These are phyloP conservation scores for Poecilobothrus nobilitatus DNA, from an alignment of 2,888 invertebrate genomes.

Conservation along the genomic window DNA sequence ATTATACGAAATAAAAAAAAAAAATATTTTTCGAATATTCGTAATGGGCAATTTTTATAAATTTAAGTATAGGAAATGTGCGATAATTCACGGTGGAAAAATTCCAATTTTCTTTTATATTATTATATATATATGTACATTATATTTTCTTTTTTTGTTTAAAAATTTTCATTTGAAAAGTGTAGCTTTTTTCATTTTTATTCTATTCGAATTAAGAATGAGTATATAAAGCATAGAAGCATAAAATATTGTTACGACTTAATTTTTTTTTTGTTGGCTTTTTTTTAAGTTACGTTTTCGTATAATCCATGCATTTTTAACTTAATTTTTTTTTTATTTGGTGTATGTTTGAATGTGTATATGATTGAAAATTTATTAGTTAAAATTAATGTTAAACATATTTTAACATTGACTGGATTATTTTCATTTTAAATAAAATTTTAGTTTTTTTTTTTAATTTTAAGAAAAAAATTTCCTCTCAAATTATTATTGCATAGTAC, in stretches of 20 bases:
- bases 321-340: too few species aligned
- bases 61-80: slow-evolving; percentile 2
- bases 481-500: too few species aligned
- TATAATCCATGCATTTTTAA: too few species aligned
- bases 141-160: not conserved
- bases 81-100: slow-evolving; percentile 3
- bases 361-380: not conserved
- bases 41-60: not conserved
- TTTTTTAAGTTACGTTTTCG: too few species aligned
- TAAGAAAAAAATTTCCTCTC: too few species aligned
- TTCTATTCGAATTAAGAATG: not conserved
- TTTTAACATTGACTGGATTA: not conserved
- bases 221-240: not conserved
- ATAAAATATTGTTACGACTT: not conserved
- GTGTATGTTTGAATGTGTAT: not conserved
- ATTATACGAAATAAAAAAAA: not conserved
- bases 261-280: too few species aligned
- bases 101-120: not conserved
- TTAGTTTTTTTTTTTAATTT: too few species aligned
- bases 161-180: not conserved
- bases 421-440: not conserved
- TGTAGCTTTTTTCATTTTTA: not conserved
- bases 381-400: not conserved
- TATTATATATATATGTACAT: too few species aligned
- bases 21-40: not conserved